phyloP scores from a whole-genome alignment of 2,888 invertebrate species.

The Plebejus argus region DNA sequence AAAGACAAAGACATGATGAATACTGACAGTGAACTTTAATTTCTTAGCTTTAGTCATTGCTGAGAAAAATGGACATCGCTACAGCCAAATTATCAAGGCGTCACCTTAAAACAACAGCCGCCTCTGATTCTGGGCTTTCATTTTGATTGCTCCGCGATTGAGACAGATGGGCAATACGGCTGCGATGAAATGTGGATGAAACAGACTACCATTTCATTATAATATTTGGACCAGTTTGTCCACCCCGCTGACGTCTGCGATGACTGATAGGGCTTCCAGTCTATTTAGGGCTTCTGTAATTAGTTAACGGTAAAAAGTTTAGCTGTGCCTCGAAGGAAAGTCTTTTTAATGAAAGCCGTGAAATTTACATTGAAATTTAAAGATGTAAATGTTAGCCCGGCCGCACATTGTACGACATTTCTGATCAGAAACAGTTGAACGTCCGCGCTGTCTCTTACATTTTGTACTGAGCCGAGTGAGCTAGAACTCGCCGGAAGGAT shows the following conservation, averaged over 20 bases:
- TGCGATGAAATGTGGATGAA: conserved; percentile 21
- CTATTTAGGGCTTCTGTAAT: conserved; percentile 8
- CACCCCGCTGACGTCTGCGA: neutral
- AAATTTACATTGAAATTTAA: neutral
- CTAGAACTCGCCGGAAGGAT: too few relatives aligned
- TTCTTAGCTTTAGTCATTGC: too few relatives aligned
- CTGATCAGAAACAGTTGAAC: too few relatives aligned
- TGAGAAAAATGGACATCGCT: too few relatives aligned
- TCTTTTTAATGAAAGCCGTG: neutral
- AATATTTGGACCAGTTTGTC: conserved; percentile 7
- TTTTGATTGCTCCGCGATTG: conserved; percentile 42
- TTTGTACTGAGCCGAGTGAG: too few relatives aligned
- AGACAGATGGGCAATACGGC: conserved; percentile 37
- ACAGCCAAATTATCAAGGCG: too few relatives aligned
- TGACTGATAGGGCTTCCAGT: neutral
- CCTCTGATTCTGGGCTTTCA: conserved; percentile 35
- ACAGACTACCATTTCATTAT: conserved; percentile 1
- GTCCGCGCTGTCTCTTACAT: too few relatives aligned
- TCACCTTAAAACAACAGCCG: conserved; percentile 32
- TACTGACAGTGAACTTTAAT: too few relatives aligned
- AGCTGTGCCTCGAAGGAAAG: neutral
- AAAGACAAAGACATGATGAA: too few relatives aligned
- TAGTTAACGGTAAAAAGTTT: neutral
- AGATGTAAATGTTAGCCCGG: neutral
- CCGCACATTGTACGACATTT: too few relatives aligned